Conservation (phyloP, 1,140 invertebrate genomes). For the Drosophila aff. region DNA sequence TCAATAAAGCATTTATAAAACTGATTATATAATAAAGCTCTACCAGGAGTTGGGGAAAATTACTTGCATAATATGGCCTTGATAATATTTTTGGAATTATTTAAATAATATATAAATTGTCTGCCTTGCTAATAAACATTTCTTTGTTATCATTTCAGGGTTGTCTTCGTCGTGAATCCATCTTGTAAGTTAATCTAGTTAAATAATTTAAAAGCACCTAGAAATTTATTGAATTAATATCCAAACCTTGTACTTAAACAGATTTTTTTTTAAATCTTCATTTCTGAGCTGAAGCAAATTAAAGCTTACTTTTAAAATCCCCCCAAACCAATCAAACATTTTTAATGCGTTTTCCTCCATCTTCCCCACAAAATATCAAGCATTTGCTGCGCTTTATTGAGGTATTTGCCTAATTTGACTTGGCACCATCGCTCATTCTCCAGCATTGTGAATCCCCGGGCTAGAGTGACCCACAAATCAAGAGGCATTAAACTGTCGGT, state of each 20-base stretch:
- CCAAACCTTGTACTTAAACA: no score
- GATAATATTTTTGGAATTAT: background rate
- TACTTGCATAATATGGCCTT: slow-evolving; percentile 9
- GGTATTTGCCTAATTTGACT: slow-evolving; percentile 42
- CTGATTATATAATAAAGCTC: slow-evolving; percentile 33
- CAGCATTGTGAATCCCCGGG: slow-evolving; percentile 2
- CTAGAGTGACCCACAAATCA: slow-evolving; percentile 71
- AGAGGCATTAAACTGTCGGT: slow-evolving; percentile 71
- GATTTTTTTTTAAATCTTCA: no score
- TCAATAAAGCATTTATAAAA: slow-evolving; percentile 42
- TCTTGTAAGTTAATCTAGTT: slow-evolving; percentile 14
- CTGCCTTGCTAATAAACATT: slow-evolving; percentile 17
- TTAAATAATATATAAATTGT: background rate
- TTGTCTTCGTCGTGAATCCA: background rate
- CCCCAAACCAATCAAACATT: background rate
- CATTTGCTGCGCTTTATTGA: slow-evolving; percentile 42
- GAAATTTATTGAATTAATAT: background rate
- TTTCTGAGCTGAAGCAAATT: background rate
- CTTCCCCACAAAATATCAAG: slow-evolving; percentile 21
- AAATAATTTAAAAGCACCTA: background rate
- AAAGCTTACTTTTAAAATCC: slow-evolving; percentile 1
- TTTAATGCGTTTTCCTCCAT: slow-evolving; percentile 11
- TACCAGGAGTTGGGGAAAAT: background rate
- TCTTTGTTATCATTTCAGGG: slow-evolving; percentile 15
- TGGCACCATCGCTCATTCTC: slow-evolving; percentile 17